phyloP scores from a whole-genome alignment of 2,113 vertebrate genomes.

The Forbesichthys papilliferus region DNA sequence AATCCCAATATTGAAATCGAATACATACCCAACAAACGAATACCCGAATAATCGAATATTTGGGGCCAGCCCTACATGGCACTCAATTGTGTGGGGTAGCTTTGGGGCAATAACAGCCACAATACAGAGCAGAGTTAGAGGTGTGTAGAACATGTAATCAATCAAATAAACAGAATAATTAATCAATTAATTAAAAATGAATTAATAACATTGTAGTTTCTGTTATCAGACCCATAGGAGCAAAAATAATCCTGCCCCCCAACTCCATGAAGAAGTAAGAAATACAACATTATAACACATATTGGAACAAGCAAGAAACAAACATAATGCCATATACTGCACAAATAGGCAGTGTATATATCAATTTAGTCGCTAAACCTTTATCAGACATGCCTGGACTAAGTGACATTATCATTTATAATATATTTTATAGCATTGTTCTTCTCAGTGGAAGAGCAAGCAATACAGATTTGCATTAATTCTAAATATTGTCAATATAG shows the following conservation, averaged over 20 bases:
- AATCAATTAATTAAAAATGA: background rate
- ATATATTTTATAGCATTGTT: too few species aligned
- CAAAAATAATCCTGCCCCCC: background rate
- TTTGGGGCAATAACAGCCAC: conserved; percentile 31
- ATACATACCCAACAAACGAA: too few species aligned
- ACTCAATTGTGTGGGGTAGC: conserved; percentile 23
- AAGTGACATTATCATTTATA: too few species aligned
- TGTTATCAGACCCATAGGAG: background rate
- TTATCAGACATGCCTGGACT: background rate
- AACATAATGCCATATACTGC: background rate
- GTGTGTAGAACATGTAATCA: background rate
- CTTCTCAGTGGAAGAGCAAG: too few species aligned
- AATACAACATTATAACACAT: background rate
- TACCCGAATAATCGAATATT: too few species aligned
- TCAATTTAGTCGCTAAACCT: background rate
- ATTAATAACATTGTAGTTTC: background rate
- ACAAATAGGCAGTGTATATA: background rate
- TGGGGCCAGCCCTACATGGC: conserved; percentile 1
- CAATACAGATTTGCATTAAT: too few species aligned
- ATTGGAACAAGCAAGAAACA: background rate
- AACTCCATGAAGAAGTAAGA: background rate
- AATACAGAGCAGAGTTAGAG: background rate
- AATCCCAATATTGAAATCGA: background rate
- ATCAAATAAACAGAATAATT: background rate
- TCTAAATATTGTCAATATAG: background rate